Conservation (phyloP, 2,113 vertebrate genomes). For the Neogobius melanostomus region DNA sequence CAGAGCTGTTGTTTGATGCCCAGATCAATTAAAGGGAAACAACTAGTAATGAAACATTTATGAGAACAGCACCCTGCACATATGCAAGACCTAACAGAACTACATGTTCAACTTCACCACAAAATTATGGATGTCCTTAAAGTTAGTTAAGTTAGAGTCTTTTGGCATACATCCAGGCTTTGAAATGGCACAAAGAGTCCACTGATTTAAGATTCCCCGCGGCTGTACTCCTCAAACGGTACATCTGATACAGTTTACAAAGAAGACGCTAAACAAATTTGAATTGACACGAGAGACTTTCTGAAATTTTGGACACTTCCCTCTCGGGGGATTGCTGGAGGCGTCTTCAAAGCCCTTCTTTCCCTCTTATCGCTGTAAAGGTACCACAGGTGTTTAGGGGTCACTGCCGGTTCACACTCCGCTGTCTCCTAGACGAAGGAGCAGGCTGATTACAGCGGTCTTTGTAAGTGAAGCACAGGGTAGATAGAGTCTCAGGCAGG, state of each 20-base stretch:
- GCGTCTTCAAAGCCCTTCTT: slow-evolving; percentile 5
- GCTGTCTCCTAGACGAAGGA: not conserved
- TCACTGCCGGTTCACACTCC: slow-evolving; percentile 10
- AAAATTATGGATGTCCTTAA: not conserved
- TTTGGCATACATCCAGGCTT: no score
- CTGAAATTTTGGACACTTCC: not conserved
- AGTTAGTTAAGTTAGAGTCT: no score
- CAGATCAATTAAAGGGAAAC: slow-evolving; percentile 50
- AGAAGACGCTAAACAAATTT: not conserved
- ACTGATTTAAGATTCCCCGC: not conserved
- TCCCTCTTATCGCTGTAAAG: slow-evolving; percentile 15
- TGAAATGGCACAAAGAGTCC: no score
- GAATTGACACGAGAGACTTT: not conserved
- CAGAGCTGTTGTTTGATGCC: slow-evolving; percentile 61
- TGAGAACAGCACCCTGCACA: slow-evolving; percentile 46
- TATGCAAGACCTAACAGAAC: slow-evolving; percentile 34
- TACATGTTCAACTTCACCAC: not conserved
- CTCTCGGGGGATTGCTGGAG: not conserved
- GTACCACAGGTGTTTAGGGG: slow-evolving; percentile 17
- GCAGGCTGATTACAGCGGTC: not conserved
- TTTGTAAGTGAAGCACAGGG: slow-evolving; percentile 16
- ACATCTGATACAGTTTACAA: not conserved
- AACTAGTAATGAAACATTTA: slow-evolving; percentile 66
- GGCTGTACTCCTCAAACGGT: not conserved
- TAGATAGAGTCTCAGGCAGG: slow-evolving; percentile 17